A percentile compares a stretch with the other conserved stretches of the same genome.
phyloP scores from a whole-genome alignment of 1,140 invertebrate genomes.

The Metopolophium dirhodum region DNA sequence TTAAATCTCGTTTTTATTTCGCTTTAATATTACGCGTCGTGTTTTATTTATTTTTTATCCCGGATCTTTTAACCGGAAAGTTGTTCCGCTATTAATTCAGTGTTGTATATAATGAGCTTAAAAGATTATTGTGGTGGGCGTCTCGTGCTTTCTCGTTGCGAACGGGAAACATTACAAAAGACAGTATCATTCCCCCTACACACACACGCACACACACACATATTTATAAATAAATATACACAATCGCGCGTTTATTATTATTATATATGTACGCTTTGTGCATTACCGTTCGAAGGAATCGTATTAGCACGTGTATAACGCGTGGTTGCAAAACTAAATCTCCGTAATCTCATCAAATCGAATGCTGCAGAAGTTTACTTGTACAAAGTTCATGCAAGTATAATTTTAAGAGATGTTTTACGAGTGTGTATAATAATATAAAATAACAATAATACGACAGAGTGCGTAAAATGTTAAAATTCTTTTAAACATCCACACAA shows the following conservation, averaged over 20 bases:
- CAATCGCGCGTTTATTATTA: not conserved
- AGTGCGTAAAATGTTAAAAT: not conserved
- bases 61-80: not conserved
- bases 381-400: not conserved
- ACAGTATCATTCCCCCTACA: not conserved
- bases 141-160: not conserved
- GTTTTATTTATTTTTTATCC: not conserved
- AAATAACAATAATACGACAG: not conserved
- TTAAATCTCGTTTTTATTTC: not conserved
- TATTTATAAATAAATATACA: not conserved
- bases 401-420: not conserved
- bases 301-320: not conserved
- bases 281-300: not conserved
- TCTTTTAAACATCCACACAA: not conserved
- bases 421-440: too few species aligned
- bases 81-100: constrained; percentile 19
- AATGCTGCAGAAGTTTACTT: constrained; percentile 9
- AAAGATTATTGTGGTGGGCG: not conserved
- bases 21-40: not conserved
- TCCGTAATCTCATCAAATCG: constrained; percentile 26
- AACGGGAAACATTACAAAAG: constrained; percentile 4
- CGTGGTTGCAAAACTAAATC: not conserved
- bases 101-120: constrained; percentile 17
- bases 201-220: too few species aligned
- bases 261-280: not conserved